Percentiles rank a stretch among this genome's conserved stretches.
These are phyloP conservation scores for Eublepharis macularius DNA, from an alignment of 2,113 vertebrate genomes.

Conservation along the genomic window DNA sequence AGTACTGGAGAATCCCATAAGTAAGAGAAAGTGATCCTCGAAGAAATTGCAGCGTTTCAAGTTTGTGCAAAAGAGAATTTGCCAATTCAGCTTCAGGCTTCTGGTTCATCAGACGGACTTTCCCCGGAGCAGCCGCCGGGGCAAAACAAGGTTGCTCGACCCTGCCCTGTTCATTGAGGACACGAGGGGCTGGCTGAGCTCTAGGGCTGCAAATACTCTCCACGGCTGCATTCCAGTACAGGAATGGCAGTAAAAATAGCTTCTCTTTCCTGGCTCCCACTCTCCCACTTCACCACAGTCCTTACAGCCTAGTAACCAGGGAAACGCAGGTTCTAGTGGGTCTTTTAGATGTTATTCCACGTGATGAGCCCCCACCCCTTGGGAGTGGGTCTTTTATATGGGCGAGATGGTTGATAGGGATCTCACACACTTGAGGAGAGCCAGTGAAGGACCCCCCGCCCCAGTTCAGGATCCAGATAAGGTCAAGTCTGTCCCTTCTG, in stretches of 20 bases:
- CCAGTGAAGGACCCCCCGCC: too few species aligned
- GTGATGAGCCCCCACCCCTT: background rate
- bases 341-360: background rate
- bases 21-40: background rate
- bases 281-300: accelerated
- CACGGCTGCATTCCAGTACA: accelerated
- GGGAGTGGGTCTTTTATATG: background rate
- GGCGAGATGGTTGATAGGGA: too few species aligned
- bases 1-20: background rate
- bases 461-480: background rate
- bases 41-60: background rate
- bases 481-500: background rate
- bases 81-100: background rate
- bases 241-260: background rate
- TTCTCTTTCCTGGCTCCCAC: background rate
- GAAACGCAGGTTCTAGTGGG: background rate
- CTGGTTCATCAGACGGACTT: too few species aligned
- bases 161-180: background rate
- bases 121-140: too few species aligned
- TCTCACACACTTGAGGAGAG: too few species aligned
- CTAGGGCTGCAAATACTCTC: accelerated
- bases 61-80: background rate
- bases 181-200: background rate
- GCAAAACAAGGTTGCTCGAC: background rate
- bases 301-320: background rate